Evolutionary conservation across 2,888 invertebrate species (phyloP).

Genomic region (Cryptocephalus moraei): DNA sequence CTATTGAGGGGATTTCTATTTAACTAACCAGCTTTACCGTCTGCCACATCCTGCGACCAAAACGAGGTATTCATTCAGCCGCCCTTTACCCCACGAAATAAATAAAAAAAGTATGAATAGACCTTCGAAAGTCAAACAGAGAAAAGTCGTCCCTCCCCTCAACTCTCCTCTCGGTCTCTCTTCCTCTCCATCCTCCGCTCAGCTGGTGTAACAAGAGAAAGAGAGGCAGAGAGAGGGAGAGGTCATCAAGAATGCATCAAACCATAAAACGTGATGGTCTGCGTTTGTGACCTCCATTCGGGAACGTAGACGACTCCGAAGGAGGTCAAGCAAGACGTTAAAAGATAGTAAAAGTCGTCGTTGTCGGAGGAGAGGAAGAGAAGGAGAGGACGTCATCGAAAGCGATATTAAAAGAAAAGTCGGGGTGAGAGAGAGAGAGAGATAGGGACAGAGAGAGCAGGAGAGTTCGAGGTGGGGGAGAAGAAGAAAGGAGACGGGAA

Average conservation of each 20-base stretch:
- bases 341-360: conserved; percentile 17
- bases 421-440: no score
- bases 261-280: conserved; percentile 13
- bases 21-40: no score
- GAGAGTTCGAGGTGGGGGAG: not conserved
- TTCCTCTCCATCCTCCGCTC: no score
- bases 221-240: not conserved
- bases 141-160: not conserved
- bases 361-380: not conserved
- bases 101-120: not conserved
- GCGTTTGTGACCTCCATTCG: not conserved
- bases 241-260: conserved; percentile 1
- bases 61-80: no score
- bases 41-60: no score
- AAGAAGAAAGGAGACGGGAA: conserved; percentile 25
- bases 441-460: no score
- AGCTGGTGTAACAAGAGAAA: not conserved
- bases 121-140: not conserved
- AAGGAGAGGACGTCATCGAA: conserved; percentile 4
- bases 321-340: conserved; percentile 15
- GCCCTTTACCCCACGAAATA: no score
- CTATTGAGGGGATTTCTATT: no score
- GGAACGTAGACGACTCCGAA: not conserved
- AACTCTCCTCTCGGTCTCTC: conserved; percentile 7
- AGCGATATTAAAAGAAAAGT: conserved; percentile 18